Evolutionary conservation across 2,888 invertebrate genomes (phyloP).

Genomic region (Eudemis profundana): DNA sequence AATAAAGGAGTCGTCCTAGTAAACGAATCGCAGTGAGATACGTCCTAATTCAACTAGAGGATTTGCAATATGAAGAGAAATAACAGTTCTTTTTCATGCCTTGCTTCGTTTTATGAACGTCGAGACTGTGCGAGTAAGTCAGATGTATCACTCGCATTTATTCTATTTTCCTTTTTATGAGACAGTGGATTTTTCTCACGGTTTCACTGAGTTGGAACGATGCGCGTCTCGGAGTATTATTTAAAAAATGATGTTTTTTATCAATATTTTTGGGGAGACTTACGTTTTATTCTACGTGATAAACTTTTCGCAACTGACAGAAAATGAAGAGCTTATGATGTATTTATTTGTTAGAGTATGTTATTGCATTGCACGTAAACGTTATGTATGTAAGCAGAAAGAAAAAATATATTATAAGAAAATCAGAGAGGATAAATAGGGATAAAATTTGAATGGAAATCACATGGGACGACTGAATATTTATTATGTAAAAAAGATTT

Average conservation of each 20-base stretch:
- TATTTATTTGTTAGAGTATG: too few relatives aligned
- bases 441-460: too few relatives aligned
- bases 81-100: conserved; percentile 43
- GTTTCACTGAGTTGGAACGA: neutral
- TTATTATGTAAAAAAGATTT: too few relatives aligned
- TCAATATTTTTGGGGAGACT: neutral
- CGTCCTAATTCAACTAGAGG: conserved; percentile 6
- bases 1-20: neutral
- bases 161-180: conserved; percentile 33
- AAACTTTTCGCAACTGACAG: too few relatives aligned
- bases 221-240: neutral
- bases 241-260: neutral
- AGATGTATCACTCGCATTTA: conserved; percentile 40
- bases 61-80: conserved; percentile 39
- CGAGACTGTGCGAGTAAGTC: conserved; percentile 24
- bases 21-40: neutral
- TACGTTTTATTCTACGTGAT: too few relatives aligned
- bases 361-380: too few relatives aligned
- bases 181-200: conserved; percentile 18
- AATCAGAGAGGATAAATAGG: too few relatives aligned
- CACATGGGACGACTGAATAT: too few relatives aligned
- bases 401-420: too few relatives aligned
- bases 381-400: too few relatives aligned
- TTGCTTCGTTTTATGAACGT: conserved; percentile 40
- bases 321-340: too few relatives aligned